Base-by-base conservation (phyloP, 2,888 invertebrate species). In the Agrotis exclamationis region DNA sequence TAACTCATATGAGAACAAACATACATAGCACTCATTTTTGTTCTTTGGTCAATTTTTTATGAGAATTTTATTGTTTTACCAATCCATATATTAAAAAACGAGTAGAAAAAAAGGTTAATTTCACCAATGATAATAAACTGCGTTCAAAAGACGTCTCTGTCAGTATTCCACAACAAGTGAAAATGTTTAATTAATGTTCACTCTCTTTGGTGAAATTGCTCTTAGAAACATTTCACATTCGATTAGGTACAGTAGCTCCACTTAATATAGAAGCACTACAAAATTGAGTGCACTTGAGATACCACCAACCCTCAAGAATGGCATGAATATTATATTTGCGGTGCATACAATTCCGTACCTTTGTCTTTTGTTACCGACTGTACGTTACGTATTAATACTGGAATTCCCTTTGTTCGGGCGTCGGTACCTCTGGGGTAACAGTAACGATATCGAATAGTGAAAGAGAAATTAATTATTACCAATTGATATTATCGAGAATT, bases 21-120 rank as follows among this genome's bases (percentile, higher is more conserved):
- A 82, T 72, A 79, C 85, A 81, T 83, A 86, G 84, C 86, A 86
- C 86, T 84, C 83, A 86, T 89, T 89, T 90, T 90, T 90, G 88
- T 89, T 93, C 93, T 93, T 93, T 93, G 93, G 93, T 90, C 88
- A 89, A 84, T 84, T 82, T 76, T 79, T 82, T 81, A 85, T 89
- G 86, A 88, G 86, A 78, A 85, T 75, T 82, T 78, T 83, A 84
- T 81, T 70, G 62, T 77, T 63, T 80, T 80, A 80, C 75, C 80
- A 84, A 82, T 76, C 73, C 24, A 63, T 72, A 68, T 44, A 63
- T n/a, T 2, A 59, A 76, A 63, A 82, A 82, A 63, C 39, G 16
- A 64, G 24, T 63, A 79, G 48, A 69, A 66, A 59, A 65, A 51
- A 63, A 14, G 33, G 33, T 33, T 1, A 56, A n/a, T 6, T 33